phyloP scores from a whole-genome alignment of 2,797 vertebrate genomes.

The Vultur gryphus region DNA sequence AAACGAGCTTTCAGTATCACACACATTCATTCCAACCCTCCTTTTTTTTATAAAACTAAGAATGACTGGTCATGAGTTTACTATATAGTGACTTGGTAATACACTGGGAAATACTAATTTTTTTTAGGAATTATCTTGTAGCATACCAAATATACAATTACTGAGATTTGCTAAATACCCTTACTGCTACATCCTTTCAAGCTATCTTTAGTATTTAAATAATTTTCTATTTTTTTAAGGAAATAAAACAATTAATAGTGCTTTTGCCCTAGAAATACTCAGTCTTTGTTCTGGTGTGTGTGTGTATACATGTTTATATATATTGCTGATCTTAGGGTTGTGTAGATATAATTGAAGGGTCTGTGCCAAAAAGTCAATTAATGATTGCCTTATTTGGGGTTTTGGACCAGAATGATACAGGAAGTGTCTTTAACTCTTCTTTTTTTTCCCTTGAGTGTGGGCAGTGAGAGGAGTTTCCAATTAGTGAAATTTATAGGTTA shows the following conservation, averaged over 20 bases:
- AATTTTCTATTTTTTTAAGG: background rate
- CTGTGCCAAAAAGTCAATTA: constrained; percentile 49
- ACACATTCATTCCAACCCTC: background rate
- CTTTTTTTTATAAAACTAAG: background rate
- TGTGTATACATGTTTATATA: background rate
- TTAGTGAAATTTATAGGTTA: constrained; percentile 35
- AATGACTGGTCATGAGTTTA: background rate
- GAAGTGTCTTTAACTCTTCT: background rate
- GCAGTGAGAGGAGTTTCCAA: constrained; percentile 42
- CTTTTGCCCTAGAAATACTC: background rate
- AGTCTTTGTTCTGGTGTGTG: background rate
- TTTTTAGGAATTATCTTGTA: background rate
- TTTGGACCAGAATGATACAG: constrained; percentile 1
- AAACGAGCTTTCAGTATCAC: background rate
- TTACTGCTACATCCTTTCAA: background rate
- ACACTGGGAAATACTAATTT: background rate
- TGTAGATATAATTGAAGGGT: constrained; percentile 11
- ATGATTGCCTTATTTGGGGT: background rate
- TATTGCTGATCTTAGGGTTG: background rate
- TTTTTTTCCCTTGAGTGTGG: background rate
- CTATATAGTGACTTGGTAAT: background rate
- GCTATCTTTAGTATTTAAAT: background rate
- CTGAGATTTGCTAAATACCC: background rate
- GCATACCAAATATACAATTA: background rate
- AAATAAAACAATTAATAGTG: background rate